Conservation (phyloP, 1,140 invertebrate genomes). For the Apis laboriosa region DNA sequence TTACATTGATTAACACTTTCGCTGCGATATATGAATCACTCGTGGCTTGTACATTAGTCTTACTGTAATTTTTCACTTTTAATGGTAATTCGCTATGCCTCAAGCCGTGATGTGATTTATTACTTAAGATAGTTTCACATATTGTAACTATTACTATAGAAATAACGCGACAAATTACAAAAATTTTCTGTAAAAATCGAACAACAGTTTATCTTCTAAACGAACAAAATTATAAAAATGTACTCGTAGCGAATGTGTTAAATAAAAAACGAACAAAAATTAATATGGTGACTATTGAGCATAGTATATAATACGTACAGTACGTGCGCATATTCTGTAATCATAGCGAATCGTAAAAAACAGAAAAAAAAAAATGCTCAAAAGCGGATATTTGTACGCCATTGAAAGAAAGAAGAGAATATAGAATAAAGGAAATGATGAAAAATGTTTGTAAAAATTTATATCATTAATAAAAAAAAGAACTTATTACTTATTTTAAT, state of each 20-base stretch:
- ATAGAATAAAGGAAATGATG: not conserved
- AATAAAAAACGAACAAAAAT: not conserved
- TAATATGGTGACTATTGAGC: not conserved
- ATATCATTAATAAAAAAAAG: constrained; percentile 2
- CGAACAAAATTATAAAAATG: not conserved
- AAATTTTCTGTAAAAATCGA: not conserved
- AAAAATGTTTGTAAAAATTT: constrained; percentile 4
- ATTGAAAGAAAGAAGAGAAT: not conserved
- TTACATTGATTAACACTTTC: constrained; percentile 45
- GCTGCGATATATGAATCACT: constrained; percentile 22
- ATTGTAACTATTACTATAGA: not conserved
- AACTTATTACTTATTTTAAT: constrained; percentile 21
- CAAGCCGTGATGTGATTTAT: not conserved
- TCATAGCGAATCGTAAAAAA: not conserved
- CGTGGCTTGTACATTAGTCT: constrained; percentile 10
- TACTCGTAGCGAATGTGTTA: constrained; percentile 18
- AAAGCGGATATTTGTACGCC: not conserved
- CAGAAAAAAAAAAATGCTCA: not conserved
- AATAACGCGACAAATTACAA: not conserved
- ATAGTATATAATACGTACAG: not conserved
- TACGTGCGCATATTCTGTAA: not conserved
- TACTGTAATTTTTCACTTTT: constrained; percentile 18
- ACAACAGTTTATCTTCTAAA: not conserved
- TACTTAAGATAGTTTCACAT: not conserved
- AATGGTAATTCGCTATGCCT: constrained; percentile 13